These are phyloP conservation scores for Lophura nycthemera DNA, from an alignment of 2,113 vertebrate species.

Conservation along the genomic window DNA sequence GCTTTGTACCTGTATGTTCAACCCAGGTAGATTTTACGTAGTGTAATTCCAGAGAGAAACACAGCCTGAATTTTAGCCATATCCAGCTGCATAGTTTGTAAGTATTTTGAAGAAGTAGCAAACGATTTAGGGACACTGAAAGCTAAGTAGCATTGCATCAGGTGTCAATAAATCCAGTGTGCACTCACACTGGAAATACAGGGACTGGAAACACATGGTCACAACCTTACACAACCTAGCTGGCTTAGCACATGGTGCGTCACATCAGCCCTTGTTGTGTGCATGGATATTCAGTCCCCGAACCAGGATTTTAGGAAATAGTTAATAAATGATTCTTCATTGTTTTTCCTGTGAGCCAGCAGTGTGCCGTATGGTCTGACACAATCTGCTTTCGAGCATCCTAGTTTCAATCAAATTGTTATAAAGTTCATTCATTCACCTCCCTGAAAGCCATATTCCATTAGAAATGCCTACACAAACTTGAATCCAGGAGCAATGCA, in stretches of 20 bases:
- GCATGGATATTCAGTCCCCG: background rate
- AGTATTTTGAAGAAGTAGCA: background rate
- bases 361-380: rapidly evolving
- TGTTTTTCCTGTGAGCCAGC: background rate
- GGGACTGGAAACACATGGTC: rapidly evolving
- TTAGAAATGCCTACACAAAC: background rate
- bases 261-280: background rate
- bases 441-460: background rate
- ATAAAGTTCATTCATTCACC: background rate
- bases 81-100: background rate
- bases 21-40: background rate
- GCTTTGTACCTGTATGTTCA: background rate
- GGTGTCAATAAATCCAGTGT: background rate
- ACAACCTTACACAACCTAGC: background rate
- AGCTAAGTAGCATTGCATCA: background rate
- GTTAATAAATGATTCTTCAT: background rate
- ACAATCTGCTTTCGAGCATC: background rate
- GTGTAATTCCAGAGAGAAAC: rapidly evolving
- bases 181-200: background rate
- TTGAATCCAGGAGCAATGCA: background rate
- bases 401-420: background rate
- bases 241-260: background rate
- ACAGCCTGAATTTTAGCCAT: background rate
- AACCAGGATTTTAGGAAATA: background rate
- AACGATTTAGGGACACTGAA: background rate